Evolutionary conservation across 2,888 invertebrate genomes (phyloP), one percentile per base, ranked within the genome.

Genomic region (Aphodius sticticus): DNA sequence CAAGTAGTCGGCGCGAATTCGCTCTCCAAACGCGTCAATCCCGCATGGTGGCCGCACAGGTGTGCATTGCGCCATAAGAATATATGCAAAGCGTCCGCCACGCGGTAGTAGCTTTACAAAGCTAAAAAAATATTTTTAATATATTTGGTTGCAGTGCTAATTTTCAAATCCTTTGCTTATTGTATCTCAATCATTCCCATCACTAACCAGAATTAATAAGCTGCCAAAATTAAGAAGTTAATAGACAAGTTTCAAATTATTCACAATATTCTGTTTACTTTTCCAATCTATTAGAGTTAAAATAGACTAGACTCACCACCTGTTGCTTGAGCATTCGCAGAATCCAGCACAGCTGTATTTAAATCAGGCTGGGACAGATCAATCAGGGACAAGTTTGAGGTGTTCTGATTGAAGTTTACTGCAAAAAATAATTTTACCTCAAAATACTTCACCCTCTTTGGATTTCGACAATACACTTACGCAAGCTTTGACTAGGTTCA

Each of bases 341-440:
- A 76, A 37, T 81, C 80, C 7, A 82, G 75, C 38, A 82, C 71
- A 16, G 82, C 37, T 37, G 82, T 70, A 78, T 81, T 81, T 69
- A 86, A 77, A 82, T 86, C 87, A 14, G 86, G 82, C 53, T 86
- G 83, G 69, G 86, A 84, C 71, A 88, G 83, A 82, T 88, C 87
- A 70, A 84, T 84, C 79, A 85, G 78, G 6, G 85, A 82, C 74
- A 82, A 79, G 36, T 81, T 75, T n/a, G 78, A 76, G 16, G 78
- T 69, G 71, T 78, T 83, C 69, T 69, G 76, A 78, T 79, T 81
- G 38, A 75, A 81, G 79, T 78, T 81, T 72, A 79, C 83, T 83
- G 71, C 69, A 81, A 81, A 15, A 79, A 81, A 76, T 37, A 80
- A 35, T 70, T 70, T 70, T 12, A 70, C 70, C 7, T 70, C 26